Evolutionary conservation across 2,113 vertebrate species (phyloP).

Genomic region (Miniopterus natalensis): DNA sequence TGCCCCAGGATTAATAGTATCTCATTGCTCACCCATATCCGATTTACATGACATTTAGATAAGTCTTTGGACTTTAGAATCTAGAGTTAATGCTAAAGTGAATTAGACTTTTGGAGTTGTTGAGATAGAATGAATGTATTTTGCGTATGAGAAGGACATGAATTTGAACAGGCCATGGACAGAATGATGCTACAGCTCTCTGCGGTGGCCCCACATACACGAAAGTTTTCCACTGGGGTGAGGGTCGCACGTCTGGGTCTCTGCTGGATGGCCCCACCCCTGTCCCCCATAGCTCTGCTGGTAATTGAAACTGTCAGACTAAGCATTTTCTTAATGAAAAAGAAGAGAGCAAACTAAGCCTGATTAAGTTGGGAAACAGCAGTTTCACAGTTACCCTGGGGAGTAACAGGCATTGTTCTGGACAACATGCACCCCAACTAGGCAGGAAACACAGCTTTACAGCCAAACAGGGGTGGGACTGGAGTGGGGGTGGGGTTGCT

Average conservation of each 20-base stretch:
- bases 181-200: not conserved
- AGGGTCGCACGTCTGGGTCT: not conserved
- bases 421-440: not conserved
- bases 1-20: no score
- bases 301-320: not conserved
- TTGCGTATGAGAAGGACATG: not conserved
- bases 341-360: not conserved
- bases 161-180: not conserved
- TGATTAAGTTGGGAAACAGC: not conserved
- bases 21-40: not conserved
- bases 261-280: not conserved
- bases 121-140: not conserved
- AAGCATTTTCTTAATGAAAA: not conserved
- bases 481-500: no score
- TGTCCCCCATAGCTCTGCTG: not conserved
- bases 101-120: not conserved
- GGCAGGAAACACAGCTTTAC: not conserved
- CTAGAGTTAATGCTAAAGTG: not conserved
- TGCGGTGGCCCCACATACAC: not conserved
- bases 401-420: not conserved
- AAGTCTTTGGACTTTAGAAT: not conserved
- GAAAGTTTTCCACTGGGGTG: not conserved
- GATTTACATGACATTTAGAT: not conserved
- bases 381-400: not conserved
- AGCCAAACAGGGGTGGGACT: not conserved